Conservation (phyloP, 2,888 invertebrate species). For the Eurytoma adleriae region DNA sequence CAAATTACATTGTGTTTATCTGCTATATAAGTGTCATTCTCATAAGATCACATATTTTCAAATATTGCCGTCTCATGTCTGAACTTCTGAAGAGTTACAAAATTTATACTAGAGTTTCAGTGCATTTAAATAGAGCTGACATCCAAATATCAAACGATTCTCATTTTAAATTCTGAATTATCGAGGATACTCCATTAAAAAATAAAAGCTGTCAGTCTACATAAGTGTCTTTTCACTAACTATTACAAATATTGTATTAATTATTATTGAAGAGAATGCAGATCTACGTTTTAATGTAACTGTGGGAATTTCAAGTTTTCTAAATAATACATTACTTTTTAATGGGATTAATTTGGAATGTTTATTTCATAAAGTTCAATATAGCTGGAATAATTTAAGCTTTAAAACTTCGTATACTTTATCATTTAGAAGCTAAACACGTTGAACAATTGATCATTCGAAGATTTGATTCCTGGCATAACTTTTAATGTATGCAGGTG, state of each 20-base stretch:
- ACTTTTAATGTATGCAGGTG: too few species aligned
- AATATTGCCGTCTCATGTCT: background rate
- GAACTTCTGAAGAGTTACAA: background rate
- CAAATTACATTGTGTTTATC: background rate
- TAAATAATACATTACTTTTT: too few species aligned
- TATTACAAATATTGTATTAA: background rate
- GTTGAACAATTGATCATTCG: too few species aligned
- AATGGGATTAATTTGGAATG: too few species aligned
- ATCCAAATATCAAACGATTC: constrained; percentile 3
- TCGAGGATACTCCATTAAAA: background rate
- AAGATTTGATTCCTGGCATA: too few species aligned
- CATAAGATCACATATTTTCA: constrained; percentile 1
- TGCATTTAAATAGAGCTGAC: background rate
- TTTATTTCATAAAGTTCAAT: too few species aligned
- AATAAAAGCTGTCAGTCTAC: background rate
- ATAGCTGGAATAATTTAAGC: too few species aligned
- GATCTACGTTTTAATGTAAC: background rate
- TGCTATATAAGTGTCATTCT: background rate
- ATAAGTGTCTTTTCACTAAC: background rate
- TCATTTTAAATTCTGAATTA: background rate
- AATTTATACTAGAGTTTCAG: background rate
- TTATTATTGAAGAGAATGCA: background rate
- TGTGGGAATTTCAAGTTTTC: too few species aligned
- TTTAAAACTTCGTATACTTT: too few species aligned
- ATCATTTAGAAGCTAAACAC: too few species aligned